Conservation (phyloP, 2,888 invertebrate species). For the Drosophila subquinaria region DNA sequence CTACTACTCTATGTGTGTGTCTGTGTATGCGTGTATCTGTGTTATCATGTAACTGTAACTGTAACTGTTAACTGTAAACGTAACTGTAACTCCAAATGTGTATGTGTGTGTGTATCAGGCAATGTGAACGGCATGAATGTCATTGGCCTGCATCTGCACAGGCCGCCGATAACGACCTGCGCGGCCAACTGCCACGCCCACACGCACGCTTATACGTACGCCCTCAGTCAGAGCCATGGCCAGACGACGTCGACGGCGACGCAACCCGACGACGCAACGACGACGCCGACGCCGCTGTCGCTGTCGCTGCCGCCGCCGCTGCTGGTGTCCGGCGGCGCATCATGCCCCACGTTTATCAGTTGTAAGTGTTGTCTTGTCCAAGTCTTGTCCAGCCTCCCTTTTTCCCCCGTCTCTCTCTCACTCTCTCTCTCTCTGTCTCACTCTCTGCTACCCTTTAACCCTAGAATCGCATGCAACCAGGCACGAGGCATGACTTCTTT, state of each 20-base stretch:
- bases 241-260: conserved; percentile 30
- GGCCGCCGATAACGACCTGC: conserved; percentile 77
- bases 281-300: conserved; percentile 30
- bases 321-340: conserved; percentile 30
- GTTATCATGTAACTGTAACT: conserved; percentile 19
- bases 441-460: background rate
- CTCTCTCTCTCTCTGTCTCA: conserved; percentile 7
- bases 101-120: conserved; percentile 86
- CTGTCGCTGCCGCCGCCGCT: conserved; percentile 39
- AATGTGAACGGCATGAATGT: conserved; percentile 91
- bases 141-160: conserved; percentile 87
- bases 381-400: conserved; percentile 36
- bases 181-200: conserved; percentile 63
- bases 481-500: conserved; percentile 18
- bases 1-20: background rate
- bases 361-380: conserved; percentile 79
- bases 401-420: conserved; percentile 6
- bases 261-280: conserved; percentile 9
- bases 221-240: conserved; percentile 57
- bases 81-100: conserved; percentile 50
- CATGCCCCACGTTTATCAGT: conserved; percentile 78
- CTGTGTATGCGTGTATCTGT: conserved; percentile 36
- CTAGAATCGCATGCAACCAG: conserved; percentile 25
- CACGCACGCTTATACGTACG: conserved; percentile 48
- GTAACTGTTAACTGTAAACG: conserved; percentile 32